A percentile compares a stretch with the other conserved stretches of the same genome.
Conservation (phyloP, 2,888 invertebrate genomes). For the Ypsolopha sequella region DNA sequence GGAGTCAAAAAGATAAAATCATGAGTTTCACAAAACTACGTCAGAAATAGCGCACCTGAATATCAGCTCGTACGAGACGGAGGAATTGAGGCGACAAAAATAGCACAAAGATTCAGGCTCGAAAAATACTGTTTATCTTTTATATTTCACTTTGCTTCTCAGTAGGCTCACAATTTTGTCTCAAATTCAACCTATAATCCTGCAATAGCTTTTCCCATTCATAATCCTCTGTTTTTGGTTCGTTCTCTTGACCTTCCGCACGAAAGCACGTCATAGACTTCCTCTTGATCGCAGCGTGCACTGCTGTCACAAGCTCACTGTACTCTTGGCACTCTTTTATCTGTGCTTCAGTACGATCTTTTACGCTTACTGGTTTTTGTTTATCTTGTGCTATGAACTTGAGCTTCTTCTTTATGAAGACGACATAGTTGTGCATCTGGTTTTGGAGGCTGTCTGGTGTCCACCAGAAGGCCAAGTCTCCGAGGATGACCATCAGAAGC, state of each 20-base stretch:
- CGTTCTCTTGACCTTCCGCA: no score
- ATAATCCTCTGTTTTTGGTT: no score
- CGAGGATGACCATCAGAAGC: conserved; percentile 32
- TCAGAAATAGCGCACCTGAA: not conserved
- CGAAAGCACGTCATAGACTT: no score
- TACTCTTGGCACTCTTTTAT: conserved; percentile 29
- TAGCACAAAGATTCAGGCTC: not conserved
- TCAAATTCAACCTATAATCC: no score
- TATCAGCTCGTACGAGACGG: not conserved
- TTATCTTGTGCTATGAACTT: conserved; percentile 34
- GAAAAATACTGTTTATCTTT: not conserved
- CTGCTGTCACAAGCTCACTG: conserved; percentile 25
- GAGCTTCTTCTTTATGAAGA: conserved; percentile 37
- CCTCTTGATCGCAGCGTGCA: no score
- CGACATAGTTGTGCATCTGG: conserved; percentile 36
- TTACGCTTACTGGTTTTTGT: conserved; percentile 28
- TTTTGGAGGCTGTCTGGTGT: conserved; percentile 34
- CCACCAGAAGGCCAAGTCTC: conserved; percentile 46
- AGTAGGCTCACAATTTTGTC: no score
- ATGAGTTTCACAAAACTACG: not conserved
- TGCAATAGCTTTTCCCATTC: no score
- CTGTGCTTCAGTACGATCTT: conserved; percentile 40
- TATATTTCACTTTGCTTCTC: not conserved
- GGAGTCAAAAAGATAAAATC: not conserved
- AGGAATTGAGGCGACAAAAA: not conserved